Evolutionary conservation across 2,888 invertebrate species (phyloP).

Genomic region (Archips crataeganus): DNA sequence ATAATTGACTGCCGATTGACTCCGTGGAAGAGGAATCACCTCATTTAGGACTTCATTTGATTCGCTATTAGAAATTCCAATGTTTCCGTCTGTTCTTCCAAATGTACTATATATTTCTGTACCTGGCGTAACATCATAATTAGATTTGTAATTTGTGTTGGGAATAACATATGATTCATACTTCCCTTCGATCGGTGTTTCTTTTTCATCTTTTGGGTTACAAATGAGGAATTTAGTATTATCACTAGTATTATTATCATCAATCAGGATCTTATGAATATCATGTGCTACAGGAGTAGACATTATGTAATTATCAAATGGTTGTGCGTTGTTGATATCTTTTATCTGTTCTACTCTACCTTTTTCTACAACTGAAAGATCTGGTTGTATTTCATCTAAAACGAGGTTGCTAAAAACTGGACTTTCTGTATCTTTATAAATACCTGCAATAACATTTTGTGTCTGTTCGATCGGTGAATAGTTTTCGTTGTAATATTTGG

Average conservation of each 20-base stretch:
- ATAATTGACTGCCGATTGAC: neutral
- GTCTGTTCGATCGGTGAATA: neutral
- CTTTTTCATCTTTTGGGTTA: neutral
- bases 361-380: neutral
- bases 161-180: neutral
- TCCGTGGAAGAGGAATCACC: neutral
- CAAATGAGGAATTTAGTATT: neutral
- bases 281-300: neutral
- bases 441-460: neutral
- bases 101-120: neutral
- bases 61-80: neutral
- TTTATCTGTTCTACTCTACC: neutral
- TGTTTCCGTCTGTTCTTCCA: neutral
- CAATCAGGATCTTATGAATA: neutral
- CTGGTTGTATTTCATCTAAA: neutral
- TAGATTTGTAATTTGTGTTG: neutral
- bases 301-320: neutral
- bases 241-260: neutral
- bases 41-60: neutral
- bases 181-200: neutral
- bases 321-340: neutral
- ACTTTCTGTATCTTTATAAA: neutral
- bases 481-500: neutral
- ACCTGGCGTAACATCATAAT: neutral
- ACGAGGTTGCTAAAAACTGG: neutral